Base-by-base conservation (phyloP, 2,113 vertebrate species). In the Suricata suricatta region DNA sequence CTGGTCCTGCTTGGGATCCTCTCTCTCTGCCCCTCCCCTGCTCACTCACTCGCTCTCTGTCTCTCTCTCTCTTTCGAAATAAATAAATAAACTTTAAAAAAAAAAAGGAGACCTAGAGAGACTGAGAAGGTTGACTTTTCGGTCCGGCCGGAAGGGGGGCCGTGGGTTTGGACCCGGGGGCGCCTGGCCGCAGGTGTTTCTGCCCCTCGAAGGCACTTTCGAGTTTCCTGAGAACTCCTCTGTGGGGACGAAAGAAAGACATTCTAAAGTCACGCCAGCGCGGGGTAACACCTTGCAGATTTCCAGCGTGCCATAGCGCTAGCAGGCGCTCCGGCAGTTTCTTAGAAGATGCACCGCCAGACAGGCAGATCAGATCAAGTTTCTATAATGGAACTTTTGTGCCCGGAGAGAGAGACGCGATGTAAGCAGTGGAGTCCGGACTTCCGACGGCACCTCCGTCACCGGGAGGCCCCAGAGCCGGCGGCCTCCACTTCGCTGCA, bases 221-320 rank as follows among this genome's bases (percentile, higher is more conserved):
- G 85, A 82, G 35, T 29, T 47, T 64, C 77, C 6, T 0, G 15
- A 93, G 47, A 94, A 77, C 96, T 97, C 63, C 92, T 97, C 96
- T 92, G 87, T 76, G 90, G 74, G 97, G 90, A 95, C 93, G 41
- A 35, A 44, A 89, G 94, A 96, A 97, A 44, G 2, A 38, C 68
- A 77, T 97, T 97, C 87, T 91, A 87, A 81, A 77, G 80, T 96
- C 97, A 96, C 83, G 83, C 94, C 93, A 98, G 97, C 80, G 96
- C 93, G 95, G 97, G 94, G 44, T 86, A 97, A 97, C 81, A 9
- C 80, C 77, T 52, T 21, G 63, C 50, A 93, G 94, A 96, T 97
- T 6, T 95, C 96, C 95, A 90, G 86, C 54, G 68, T 33, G 74
- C 94, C 96, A 97, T 98, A 79, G 74, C 79, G 44, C 81, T 5